phyloP scores from a whole-genome alignment of 2,113 vertebrate genomes.

The Forbesichthys papilliferus region DNA sequence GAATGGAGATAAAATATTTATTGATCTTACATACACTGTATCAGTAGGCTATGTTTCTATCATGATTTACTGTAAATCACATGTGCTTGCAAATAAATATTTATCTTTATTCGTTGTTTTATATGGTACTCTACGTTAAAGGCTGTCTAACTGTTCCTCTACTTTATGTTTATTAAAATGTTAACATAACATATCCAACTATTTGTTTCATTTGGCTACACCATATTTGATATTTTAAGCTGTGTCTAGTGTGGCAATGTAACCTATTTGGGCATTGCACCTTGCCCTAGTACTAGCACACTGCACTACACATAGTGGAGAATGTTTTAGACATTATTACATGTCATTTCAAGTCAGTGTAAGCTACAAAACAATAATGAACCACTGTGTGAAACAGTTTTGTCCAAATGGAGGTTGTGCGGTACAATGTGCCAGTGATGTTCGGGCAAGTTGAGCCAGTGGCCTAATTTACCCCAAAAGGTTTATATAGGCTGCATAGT shows the following conservation, averaged over 20 bases:
- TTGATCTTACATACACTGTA: constrained; percentile 74
- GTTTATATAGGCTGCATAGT: no score
- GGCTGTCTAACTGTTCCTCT: constrained; percentile 34
- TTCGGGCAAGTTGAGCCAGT: no score
- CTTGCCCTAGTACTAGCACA: background rate
- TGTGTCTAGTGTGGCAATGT: background rate
- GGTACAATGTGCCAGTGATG: no score
- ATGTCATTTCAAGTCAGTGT: no score
- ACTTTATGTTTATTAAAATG: constrained; percentile 59
- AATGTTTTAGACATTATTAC: no score
- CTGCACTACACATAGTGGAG: background rate
- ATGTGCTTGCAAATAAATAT: constrained; percentile 25
- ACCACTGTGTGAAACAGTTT: no score
- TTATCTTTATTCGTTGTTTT: constrained; percentile 34
- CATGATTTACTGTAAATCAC: constrained; percentile 64
- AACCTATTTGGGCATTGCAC: background rate
- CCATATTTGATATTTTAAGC: background rate
- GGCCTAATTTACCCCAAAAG: no score
- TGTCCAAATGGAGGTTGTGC: no score
- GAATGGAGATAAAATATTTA: constrained; percentile 27
- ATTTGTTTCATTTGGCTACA: background rate
- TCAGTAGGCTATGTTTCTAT: constrained; percentile 41
- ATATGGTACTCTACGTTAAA: constrained; percentile 52
- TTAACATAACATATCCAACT: constrained; percentile 24
- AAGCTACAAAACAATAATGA: no score